Evolutionary conservation across 2,113 vertebrate species (phyloP).

Genomic region (Neofelis nebulosa): DNA sequence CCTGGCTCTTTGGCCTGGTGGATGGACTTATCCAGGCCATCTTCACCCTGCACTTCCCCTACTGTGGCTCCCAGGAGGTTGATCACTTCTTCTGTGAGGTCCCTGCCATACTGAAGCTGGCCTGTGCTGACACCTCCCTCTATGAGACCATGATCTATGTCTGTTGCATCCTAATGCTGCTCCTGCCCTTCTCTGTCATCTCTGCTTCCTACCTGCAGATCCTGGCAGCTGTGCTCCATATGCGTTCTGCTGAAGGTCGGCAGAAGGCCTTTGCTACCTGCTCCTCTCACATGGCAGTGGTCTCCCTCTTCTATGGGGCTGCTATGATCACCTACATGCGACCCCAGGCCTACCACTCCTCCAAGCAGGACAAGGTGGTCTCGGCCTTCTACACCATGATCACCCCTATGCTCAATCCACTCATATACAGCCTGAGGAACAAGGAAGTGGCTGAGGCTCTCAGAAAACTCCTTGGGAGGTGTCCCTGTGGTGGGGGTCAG

Average conservation of each 20-base stretch:
- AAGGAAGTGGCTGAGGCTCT: slow-evolving; percentile 68
- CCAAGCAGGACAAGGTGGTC: slow-evolving; percentile 74
- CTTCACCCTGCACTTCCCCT: slow-evolving; percentile 62
- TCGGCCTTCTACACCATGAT: slow-evolving; percentile 78
- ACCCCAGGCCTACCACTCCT: slow-evolving; percentile 71
- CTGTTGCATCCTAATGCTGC: slow-evolving; percentile 65
- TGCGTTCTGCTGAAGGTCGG: neutral
- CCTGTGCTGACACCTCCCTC: slow-evolving; percentile 68
- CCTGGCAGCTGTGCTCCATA: neutral
- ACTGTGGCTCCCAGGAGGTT: slow-evolving; percentile 63
- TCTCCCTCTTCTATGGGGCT: slow-evolving; percentile 58
- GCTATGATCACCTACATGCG: slow-evolving; percentile 67
- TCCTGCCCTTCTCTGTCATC: slow-evolving; percentile 68
- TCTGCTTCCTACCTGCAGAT: slow-evolving; percentile 63
- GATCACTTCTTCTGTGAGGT: slow-evolving; percentile 77
- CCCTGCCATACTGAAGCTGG: slow-evolving; percentile 63
- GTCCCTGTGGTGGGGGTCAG: neutral
- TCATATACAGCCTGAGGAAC: slow-evolving; percentile 77
- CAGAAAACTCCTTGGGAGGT: slow-evolving; percentile 60
- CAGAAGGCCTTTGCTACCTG: slow-evolving; percentile 74
- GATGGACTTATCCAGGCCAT: slow-evolving; percentile 66
- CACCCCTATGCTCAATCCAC: slow-evolving; percentile 72
- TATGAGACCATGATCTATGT: slow-evolving; percentile 73
- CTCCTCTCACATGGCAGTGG: slow-evolving; percentile 48
- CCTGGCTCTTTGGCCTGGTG: slow-evolving; percentile 71